phyloP scores from a whole-genome alignment of 2,888 invertebrate genomes.

The Spisula solida region DNA sequence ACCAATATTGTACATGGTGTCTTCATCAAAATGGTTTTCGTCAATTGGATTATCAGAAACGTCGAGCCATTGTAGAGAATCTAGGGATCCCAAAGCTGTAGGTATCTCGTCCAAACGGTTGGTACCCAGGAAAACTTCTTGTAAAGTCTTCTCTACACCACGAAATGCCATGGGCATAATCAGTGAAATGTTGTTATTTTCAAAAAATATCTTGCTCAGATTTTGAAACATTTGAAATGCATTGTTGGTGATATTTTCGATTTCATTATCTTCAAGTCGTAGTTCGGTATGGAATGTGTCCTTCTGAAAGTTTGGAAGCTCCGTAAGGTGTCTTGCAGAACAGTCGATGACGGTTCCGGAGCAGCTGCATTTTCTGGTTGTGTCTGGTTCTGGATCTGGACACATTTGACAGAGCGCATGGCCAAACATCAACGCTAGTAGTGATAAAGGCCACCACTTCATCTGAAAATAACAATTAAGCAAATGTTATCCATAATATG shows the following conservation, averaged over 20 bases:
- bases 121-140: conserved; percentile 55
- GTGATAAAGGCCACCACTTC: background rate
- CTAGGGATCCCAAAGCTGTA: conserved; percentile 47
- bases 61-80: conserved; percentile 54
- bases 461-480: background rate
- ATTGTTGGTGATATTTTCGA: conserved; percentile 55
- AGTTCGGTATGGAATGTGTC: conserved; percentile 45
- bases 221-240: conserved; percentile 54
- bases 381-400: background rate
- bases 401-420: background rate
- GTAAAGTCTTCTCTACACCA: conserved; percentile 52
- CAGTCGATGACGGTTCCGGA: conserved; percentile 55
- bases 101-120: conserved; percentile 65
- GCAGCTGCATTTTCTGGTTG: conserved; percentile 40
- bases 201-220: conserved; percentile 34
- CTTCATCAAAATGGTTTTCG: conserved; percentile 59
- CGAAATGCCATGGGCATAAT: conserved; percentile 51
- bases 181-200: conserved; percentile 53
- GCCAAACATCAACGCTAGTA: background rate
- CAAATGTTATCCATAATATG: background rate
- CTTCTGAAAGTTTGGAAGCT: conserved; percentile 39
- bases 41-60: conserved; percentile 70
- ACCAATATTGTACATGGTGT: conserved; percentile 67
- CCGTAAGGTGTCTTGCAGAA: conserved; percentile 36
- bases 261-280: conserved; percentile 53